These are phyloP conservation scores for Dendrolimus kikuchii DNA, from an alignment of 1,140 invertebrate genomes.

Conservation along the genomic window DNA sequence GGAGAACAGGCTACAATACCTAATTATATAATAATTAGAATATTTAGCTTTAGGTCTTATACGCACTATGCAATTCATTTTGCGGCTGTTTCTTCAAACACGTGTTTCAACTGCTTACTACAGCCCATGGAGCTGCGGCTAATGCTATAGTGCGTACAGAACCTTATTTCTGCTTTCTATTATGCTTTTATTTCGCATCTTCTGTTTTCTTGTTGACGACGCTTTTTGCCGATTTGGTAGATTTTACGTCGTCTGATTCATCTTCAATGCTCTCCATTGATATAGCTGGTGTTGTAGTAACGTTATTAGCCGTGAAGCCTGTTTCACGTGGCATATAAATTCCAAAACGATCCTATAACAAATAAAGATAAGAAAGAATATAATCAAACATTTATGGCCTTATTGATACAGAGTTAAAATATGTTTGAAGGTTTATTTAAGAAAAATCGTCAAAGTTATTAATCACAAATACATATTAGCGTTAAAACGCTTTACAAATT, in stretches of 20 bases:
- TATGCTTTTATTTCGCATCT: constrained; percentile 10
- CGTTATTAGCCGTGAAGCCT: constrained; percentile 19
- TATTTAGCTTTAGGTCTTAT: no score
- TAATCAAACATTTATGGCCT: no score
- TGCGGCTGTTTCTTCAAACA: no score
- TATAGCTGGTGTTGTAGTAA: constrained; percentile 39
- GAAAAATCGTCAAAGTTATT: background rate
- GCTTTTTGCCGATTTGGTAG: constrained; percentile 14
- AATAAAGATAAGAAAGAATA: background rate
- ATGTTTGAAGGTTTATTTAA: background rate
- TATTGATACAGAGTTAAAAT: background rate
- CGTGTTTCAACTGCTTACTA: background rate
- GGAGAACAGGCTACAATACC: no score
- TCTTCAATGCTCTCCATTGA: constrained; percentile 19
- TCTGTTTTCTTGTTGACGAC: constrained; percentile 15
- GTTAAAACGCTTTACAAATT: no score
- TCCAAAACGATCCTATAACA: constrained; percentile 51
- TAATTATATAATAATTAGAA: no score
- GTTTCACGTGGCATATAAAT: constrained; percentile 40
- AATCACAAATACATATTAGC: no score
- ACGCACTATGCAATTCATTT: no score
- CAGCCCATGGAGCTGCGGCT: background rate
- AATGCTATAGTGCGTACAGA: background rate
- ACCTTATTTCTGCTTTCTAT: background rate
- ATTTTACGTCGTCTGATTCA: constrained; percentile 14